Evolutionary conservation across 1,140 invertebrate genomes (phyloP).

Genomic region (Trissolcus basalis): DNA sequence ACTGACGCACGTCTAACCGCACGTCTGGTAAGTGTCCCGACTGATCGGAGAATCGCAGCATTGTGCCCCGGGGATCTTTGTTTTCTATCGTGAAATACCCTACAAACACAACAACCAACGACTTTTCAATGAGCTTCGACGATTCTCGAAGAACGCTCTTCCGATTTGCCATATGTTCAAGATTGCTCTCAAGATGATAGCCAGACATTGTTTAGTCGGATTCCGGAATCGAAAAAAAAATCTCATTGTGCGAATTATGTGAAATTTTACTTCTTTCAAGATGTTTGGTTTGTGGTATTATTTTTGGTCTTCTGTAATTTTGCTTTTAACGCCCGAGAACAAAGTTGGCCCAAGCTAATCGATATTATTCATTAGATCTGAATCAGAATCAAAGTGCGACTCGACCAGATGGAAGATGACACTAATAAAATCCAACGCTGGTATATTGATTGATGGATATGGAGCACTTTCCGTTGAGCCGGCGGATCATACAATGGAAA

Average conservation of each 20-base stretch:
- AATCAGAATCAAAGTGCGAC: not conserved
- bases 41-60: slow-evolving; percentile 25
- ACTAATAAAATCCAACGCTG: not conserved
- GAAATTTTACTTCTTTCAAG: not conserved
- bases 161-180: slow-evolving; percentile 33
- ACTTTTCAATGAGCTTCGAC: slow-evolving; percentile 34
- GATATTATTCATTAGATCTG: no score
- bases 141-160: slow-evolving; percentile 16
- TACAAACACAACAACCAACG: slow-evolving; percentile 26
- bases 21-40: slow-evolving; percentile 46
- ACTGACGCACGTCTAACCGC: slow-evolving; percentile 71
- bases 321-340: no score
- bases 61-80: slow-evolving; percentile 25
- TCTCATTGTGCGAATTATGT: not conserved
- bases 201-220: no score
- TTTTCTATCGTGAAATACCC: slow-evolving; percentile 39
- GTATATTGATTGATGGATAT: slow-evolving; percentile 41
- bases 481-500: slow-evolving; percentile 14
- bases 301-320: no score
- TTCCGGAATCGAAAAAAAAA: not conserved
- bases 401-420: slow-evolving; percentile 18
- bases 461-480: slow-evolving; percentile 32
- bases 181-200: not conserved
- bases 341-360: no score
- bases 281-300: no score